Conservation (phyloP, 2,888 invertebrate species). For the Drosophila nigritarsus region DNA sequence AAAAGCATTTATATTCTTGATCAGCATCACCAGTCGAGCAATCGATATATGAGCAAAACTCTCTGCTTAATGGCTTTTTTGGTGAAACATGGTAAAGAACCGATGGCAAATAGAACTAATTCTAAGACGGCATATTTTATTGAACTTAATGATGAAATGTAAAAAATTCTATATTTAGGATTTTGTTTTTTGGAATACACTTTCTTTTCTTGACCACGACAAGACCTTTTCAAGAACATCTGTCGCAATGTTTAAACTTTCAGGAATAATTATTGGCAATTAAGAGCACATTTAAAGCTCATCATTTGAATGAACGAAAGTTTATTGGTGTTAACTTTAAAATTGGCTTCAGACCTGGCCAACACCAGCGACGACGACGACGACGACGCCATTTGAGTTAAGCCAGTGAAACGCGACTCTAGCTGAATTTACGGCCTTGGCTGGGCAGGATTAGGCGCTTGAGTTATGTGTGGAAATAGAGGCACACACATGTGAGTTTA, state of each 20-base stretch:
- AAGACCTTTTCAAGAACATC: background rate
- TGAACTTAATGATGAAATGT: too few relatives aligned
- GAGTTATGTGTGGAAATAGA: constrained; percentile 54
- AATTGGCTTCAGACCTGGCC: constrained; percentile 50
- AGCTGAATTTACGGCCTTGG: constrained; percentile 60
- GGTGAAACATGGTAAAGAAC: too few relatives aligned
- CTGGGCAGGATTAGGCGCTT: constrained; percentile 51
- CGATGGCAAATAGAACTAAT: too few relatives aligned
- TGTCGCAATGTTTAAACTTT: too few relatives aligned
- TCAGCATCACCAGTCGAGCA: background rate
- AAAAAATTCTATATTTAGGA: too few relatives aligned
- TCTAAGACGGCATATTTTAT: too few relatives aligned
- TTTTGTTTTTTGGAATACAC: background rate
- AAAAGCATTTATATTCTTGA: background rate
- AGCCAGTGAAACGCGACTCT: constrained; percentile 55
- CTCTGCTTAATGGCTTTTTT: too few relatives aligned
- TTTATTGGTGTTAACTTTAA: constrained; percentile 58
- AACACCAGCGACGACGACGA: background rate
- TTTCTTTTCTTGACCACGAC: background rate
- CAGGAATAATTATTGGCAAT: constrained; percentile 2
- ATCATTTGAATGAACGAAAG: constrained; percentile 23
- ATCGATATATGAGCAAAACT: too few relatives aligned
- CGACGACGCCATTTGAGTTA: constrained; percentile 46
- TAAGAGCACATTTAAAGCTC: constrained; percentile 38
- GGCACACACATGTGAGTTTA: constrained; percentile 36